Evolutionary conservation across 2,797 vertebrate species (phyloP), one percentile per base, ranked within the genome.

Genomic region (Melanotaenia boesemani): DNA sequence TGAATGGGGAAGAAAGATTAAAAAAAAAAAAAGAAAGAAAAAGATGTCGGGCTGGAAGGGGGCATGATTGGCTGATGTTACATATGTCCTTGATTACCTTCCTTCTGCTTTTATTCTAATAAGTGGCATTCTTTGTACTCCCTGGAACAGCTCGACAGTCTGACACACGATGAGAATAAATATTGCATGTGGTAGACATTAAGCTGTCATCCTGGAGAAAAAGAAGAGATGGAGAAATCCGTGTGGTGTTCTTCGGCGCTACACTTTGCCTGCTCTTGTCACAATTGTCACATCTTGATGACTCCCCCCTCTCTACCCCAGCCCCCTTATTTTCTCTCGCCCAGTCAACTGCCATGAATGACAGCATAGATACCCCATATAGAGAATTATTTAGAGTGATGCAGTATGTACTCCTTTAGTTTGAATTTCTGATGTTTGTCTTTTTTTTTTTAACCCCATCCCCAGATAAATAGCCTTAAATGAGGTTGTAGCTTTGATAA

Each of bases 141-240:
- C 91, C 90, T 95, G 91, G 96, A 97, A 98, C 96, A 97, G 97
- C 96, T 97, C 96, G 98, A 99, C 98, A 99, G 97, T 97, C 97
- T 98, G 98, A 98, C 97, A 98, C 96, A 96, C 96, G 96, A 98
- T 96, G 97, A 96, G 97, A 98, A 99, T 99, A 99, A 99, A 99
- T 99, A 99, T 99, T 99, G 96, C 97, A 98, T 99, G 97, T 98
- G 97, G 97, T 96, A 97, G 97, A 97, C 97, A 99, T 99, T 99
- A 99, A 98, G 97, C 96, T 99, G 97, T 99, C 98, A 99, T 96
- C 96, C 85, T 60, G 91, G 91, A 76, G 87, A 88, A 87, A 88
- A 87, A 89, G 89, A 91, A 95, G 96, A 97, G 97, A 96, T 95
- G 94, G 96, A 97, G 96, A 97, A 98, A 97, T 97, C 96, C 95